phyloP scores from a whole-genome alignment of 2,797 vertebrate species.

The Acridotheres tristis region DNA sequence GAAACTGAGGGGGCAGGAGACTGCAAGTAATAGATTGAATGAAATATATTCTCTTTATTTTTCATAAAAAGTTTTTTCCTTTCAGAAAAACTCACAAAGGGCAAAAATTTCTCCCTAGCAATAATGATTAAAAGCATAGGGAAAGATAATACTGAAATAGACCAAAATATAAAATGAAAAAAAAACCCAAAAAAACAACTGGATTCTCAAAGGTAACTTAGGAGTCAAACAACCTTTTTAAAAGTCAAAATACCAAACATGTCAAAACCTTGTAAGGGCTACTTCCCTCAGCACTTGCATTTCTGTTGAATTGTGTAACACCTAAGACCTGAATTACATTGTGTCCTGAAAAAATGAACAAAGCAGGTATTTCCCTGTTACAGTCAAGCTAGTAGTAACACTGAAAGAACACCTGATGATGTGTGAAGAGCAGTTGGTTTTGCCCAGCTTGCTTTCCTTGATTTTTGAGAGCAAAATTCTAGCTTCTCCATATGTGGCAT shows the following conservation, averaged over 20 bases:
- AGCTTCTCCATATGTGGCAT: neutral
- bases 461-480: neutral
- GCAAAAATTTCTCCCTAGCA: neutral
- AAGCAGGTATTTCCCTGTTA: neutral
- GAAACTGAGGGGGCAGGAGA: slow-evolving; percentile 1
- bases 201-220: neutral
- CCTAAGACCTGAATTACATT: neutral
- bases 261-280: neutral
- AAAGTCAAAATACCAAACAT: neutral
- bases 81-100: neutral
- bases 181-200: neutral
- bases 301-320: neutral
- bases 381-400: neutral
- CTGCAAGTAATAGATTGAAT: neutral
- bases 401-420: neutral
- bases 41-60: slow-evolving; percentile 5
- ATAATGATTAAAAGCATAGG: neutral
- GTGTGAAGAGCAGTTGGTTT: neutral
- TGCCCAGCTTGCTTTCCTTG: neutral
- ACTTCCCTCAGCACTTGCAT: neutral
- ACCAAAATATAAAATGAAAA: neutral
- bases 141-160: neutral
- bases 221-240: neutral
- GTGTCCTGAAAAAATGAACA: neutral
- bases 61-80: neutral